These are phyloP conservation scores for Pristis pectinata DNA, from an alignment of 2,797 vertebrate species.

Conservation along the genomic window DNA sequence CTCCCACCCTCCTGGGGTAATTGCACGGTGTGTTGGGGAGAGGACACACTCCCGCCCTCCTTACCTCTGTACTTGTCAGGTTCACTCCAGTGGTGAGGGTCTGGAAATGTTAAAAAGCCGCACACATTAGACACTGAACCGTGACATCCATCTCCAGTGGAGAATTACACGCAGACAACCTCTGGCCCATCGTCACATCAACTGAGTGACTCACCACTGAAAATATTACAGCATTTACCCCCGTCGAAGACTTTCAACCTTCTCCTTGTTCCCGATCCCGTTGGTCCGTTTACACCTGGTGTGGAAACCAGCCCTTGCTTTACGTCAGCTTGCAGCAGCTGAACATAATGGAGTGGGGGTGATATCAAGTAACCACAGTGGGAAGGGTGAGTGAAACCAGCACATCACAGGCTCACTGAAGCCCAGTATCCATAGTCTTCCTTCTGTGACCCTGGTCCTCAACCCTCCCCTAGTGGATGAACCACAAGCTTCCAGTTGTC, in stretches of 20 bases:
- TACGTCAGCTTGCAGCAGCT: not conserved
- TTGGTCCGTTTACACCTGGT: too few species aligned
- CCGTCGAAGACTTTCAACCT: too few species aligned
- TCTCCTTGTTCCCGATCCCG: not conserved
- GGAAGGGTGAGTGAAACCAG: not conserved
- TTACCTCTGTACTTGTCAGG: not conserved
- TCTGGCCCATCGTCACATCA: not conserved
- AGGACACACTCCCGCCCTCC: not conserved
- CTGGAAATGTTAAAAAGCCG: not conserved
- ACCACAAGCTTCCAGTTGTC: too few species aligned
- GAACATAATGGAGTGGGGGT: not conserved
- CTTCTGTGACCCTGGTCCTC: too few species aligned
- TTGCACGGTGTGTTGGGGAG: too few species aligned
- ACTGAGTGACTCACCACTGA: too few species aligned
- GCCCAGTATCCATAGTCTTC: not conserved
- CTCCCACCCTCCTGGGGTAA: too few species aligned
- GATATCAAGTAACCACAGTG: not conserved
- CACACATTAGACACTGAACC: not conserved
- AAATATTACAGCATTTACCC: too few species aligned
- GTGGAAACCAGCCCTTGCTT: too few species aligned
- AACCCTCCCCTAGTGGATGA: too few species aligned
- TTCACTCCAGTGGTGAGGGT: not conserved
- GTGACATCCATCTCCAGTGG: too few species aligned
- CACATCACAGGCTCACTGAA: not conserved
- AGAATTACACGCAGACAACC: not conserved